A percentile compares a stretch with the other conserved stretches of the same genome.
These are phyloP conservation scores for Nipponia nippon DNA, from an alignment of 2,113 vertebrate species.

Conservation along the genomic window DNA sequence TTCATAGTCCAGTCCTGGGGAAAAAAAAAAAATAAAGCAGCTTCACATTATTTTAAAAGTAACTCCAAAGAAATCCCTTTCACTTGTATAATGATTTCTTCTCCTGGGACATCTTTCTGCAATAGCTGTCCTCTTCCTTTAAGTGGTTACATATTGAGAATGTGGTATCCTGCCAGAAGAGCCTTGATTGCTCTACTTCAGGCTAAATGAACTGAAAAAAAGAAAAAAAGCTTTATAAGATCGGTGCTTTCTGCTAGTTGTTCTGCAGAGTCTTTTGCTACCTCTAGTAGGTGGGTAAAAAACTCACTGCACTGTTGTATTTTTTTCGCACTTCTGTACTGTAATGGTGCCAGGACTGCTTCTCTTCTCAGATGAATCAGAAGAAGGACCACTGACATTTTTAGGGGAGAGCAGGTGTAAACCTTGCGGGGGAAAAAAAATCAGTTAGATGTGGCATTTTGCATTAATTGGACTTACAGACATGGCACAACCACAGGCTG, in stretches of 20 bases:
- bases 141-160: constrained; percentile 22
- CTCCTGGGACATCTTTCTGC: constrained; percentile 5
- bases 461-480: not conserved
- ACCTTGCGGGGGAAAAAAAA: not conserved
- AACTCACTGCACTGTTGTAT: not conserved
- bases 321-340: not conserved
- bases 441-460: not conserved
- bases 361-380: not conserved
- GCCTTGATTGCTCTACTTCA: constrained; percentile 11
- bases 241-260: not conserved
- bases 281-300: not conserved
- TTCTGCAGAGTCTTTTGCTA: not conserved
- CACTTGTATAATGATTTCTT: not conserved
- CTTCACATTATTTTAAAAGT: not conserved
- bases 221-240: not conserved
- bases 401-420: not conserved
- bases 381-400: not conserved
- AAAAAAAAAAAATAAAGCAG: not conserved
- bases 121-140: constrained; percentile 23
- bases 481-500: not conserved
- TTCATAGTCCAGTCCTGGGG: not conserved
- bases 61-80: not conserved
- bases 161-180: constrained; percentile 11
- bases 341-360: not conserved
- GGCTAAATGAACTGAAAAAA: constrained; percentile 6